These are phyloP conservation scores for Austrofundulus limnaeus DNA, from an alignment of 2,113 vertebrate genomes.

Conservation along the genomic window DNA sequence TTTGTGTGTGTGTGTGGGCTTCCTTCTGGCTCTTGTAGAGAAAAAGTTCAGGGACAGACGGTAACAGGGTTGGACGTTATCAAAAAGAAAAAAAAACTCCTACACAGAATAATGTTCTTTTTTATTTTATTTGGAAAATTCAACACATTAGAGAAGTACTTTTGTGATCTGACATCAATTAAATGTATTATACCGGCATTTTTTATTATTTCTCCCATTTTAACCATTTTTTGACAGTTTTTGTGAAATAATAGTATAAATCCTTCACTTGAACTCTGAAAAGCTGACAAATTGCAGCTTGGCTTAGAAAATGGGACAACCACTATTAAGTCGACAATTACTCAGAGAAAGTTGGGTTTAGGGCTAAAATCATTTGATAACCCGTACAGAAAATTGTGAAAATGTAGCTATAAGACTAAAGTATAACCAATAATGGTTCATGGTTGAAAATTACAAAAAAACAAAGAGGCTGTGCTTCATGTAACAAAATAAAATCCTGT, in stretches of 20 bases:
- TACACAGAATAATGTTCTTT: slow-evolving; percentile 1
- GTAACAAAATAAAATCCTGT: background rate
- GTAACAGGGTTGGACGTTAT: background rate
- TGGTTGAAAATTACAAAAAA: too few relatives aligned
- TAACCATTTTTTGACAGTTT: background rate
- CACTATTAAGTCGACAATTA: background rate
- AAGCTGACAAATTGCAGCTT: background rate
- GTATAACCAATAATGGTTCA: background rate
- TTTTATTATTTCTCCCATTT: background rate
- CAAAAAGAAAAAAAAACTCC: background rate
- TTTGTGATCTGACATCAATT: background rate
- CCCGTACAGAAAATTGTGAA: background rate
- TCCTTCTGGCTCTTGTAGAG: slow-evolving; percentile 34
- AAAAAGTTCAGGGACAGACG: slow-evolving; percentile 16
- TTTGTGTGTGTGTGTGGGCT: slow-evolving; percentile 37
- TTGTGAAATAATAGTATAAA: background rate
- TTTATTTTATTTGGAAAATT: background rate
- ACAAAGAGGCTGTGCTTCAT: background rate
- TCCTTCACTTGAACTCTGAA: background rate
- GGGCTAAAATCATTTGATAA: background rate
- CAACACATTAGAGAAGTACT: background rate
- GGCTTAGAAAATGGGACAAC: too few relatives aligned
- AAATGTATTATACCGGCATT: background rate
- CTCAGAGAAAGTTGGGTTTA: background rate
- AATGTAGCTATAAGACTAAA: too few relatives aligned